Evolutionary conservation across 1,140 invertebrate genomes (phyloP).

Genomic region (Aphelinus atriplicis): DNA sequence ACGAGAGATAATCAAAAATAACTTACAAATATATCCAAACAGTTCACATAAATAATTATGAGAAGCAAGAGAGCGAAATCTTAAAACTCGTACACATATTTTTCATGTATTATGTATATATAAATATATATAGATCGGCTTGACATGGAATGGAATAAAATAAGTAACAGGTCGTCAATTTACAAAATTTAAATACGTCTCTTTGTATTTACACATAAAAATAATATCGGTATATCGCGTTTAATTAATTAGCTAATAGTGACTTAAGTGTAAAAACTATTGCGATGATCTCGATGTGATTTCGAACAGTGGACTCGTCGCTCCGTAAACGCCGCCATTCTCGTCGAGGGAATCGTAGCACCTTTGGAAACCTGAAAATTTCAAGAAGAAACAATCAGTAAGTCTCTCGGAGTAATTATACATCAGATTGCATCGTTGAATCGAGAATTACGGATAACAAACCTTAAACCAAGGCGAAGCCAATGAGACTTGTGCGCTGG

Average conservation of each 20-base stretch:
- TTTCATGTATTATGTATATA: neutral
- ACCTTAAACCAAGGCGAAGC: slow-evolving; percentile 72
- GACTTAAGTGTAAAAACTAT: slow-evolving; percentile 58
- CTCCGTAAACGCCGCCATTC: slow-evolving; percentile 63
- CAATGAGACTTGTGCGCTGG: slow-evolving; percentile 67
- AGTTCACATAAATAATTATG: slow-evolving; percentile 30
- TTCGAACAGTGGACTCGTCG: slow-evolving; percentile 61
- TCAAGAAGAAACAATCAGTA: too few species aligned
- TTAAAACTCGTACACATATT: slow-evolving; percentile 2
- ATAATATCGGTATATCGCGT: slow-evolving; percentile 23
- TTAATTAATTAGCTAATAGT: slow-evolving; percentile 30
- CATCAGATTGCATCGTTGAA: neutral
- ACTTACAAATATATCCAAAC: slow-evolving; percentile 29
- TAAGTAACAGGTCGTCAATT: slow-evolving; percentile 33
- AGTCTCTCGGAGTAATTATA: too few species aligned
- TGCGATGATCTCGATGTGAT: slow-evolving; percentile 60
- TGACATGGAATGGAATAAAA: slow-evolving; percentile 41
- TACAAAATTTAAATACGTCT: slow-evolving; percentile 41
- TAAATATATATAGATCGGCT: slow-evolving; percentile 9
- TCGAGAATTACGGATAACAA: slow-evolving; percentile 7
- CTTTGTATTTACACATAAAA: slow-evolving; percentile 38
- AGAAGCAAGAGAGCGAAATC: slow-evolving; percentile 12
- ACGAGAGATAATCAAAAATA: slow-evolving; percentile 25
- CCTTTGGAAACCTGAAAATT: slow-evolving; percentile 56
- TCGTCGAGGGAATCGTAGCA: slow-evolving; percentile 59